Evolutionary conservation across 2,888 invertebrate species (phyloP).

Genomic region (Luperina nickerlii): DNA sequence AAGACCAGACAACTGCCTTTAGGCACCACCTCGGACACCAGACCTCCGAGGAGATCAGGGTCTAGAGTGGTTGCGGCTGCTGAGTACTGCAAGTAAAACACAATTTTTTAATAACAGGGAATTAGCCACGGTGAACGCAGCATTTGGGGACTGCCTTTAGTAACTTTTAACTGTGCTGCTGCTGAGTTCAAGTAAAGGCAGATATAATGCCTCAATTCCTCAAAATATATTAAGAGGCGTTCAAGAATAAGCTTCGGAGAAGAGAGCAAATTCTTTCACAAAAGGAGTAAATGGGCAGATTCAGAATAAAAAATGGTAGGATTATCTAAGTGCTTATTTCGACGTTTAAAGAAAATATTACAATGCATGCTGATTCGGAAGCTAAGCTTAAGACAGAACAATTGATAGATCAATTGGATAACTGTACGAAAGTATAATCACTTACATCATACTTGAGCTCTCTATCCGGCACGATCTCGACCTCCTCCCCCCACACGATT

Average conservation of each 20-base stretch:
- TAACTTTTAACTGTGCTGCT: not conserved
- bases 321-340: not conserved
- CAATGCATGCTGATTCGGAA: no score
- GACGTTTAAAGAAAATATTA: not conserved
- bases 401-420: no score
- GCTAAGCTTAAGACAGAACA: no score
- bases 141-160: not conserved
- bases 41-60: constrained; percentile 94
- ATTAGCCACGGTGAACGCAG: not conserved
- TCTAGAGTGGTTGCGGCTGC: constrained; percentile 91
- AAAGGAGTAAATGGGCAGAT: not conserved
- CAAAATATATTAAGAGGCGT: not conserved
- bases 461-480: constrained; percentile 78
- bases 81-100: constrained; percentile 90
- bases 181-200: not conserved
- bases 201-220: not conserved
- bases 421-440: no score
- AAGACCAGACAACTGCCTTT: constrained; percentile 96
- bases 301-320: not conserved
- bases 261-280: not conserved
- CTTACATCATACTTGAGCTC: constrained; percentile 76
- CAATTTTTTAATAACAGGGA: not conserved
- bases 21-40: constrained; percentile 95
- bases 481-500: constrained; percentile 80
- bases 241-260: not conserved